Conservation (phyloP, 2,797 vertebrate species). For the Peromyscus melanophrys region DNA sequence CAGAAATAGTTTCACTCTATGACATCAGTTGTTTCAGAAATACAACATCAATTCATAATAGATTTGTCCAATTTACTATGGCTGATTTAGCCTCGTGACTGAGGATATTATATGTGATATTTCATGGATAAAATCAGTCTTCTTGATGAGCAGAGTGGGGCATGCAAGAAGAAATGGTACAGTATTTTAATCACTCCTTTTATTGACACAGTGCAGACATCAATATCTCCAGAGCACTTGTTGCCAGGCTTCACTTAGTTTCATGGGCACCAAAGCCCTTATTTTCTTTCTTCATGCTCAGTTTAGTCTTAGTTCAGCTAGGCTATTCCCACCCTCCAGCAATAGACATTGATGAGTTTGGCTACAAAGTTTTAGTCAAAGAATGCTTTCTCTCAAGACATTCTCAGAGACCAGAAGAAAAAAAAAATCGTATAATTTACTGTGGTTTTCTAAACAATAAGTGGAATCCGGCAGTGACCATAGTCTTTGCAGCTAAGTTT, state of each 20-base stretch:
- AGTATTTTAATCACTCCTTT: background rate
- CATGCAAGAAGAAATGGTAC: background rate
- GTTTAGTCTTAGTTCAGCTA: slow-evolving; percentile 41
- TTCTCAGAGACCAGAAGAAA: background rate
- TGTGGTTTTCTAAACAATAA: background rate
- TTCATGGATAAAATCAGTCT: background rate
- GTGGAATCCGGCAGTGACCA: background rate
- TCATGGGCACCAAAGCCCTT: slow-evolving; percentile 34
- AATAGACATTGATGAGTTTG: background rate
- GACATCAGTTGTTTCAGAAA: slow-evolving; percentile 18
- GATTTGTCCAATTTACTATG: background rate
- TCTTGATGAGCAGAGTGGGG: background rate
- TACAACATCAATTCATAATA: background rate
- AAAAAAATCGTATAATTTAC: background rate
- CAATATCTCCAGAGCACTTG: background rate
- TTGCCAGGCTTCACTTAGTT: background rate
- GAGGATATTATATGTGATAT: background rate
- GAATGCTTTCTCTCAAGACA: background rate
- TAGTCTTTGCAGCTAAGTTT: background rate
- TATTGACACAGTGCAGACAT: background rate
- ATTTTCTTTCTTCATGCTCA: slow-evolving; percentile 38
- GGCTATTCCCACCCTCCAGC: background rate
- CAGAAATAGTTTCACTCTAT: background rate
- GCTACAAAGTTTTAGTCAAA: slow-evolving; percentile 16
- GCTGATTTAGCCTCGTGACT: background rate